Evolutionary conservation across 2,888 invertebrate species (phyloP).

Genomic region (Lithophane semibrunnea): DNA sequence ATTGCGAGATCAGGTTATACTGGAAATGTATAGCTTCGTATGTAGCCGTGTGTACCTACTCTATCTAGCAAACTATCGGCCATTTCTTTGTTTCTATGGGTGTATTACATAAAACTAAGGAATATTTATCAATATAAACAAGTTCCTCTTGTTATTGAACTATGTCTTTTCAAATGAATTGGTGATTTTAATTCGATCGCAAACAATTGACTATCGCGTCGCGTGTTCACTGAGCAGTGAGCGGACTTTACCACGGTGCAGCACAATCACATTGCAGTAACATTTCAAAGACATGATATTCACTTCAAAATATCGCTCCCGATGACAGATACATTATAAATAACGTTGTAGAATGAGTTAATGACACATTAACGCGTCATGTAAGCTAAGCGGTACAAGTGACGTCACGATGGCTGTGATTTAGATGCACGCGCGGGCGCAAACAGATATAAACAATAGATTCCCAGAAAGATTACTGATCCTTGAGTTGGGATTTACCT

Average conservation of each 20-base stretch:
- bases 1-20: too few species aligned
- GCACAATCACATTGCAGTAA: not conserved
- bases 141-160: too few species aligned
- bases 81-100: too few species aligned
- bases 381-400: slow-evolving; percentile 22
- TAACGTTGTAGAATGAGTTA: slow-evolving; percentile 52
- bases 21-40: too few species aligned
- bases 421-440: slow-evolving; percentile 37
- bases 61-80: too few species aligned
- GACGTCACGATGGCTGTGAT: slow-evolving; percentile 42
- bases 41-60: too few species aligned
- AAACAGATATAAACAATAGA: slow-evolving; percentile 53
- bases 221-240: not conserved
- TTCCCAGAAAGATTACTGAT: slow-evolving; percentile 29
- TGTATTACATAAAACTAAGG: too few species aligned
- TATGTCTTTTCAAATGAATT: too few species aligned
- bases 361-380: slow-evolving; percentile 48
- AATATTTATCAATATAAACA: too few species aligned
- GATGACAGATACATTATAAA: slow-evolving; percentile 55
- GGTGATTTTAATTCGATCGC: too few species aligned
- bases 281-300: slow-evolving; percentile 20
- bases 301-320: not conserved
- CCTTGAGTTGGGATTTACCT: slow-evolving; percentile 8
- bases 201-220: not conserved
- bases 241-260: too few species aligned